Evolutionary conservation across 2,888 invertebrate genomes (phyloP).

Genomic region (Drosophila demipolita): DNA sequence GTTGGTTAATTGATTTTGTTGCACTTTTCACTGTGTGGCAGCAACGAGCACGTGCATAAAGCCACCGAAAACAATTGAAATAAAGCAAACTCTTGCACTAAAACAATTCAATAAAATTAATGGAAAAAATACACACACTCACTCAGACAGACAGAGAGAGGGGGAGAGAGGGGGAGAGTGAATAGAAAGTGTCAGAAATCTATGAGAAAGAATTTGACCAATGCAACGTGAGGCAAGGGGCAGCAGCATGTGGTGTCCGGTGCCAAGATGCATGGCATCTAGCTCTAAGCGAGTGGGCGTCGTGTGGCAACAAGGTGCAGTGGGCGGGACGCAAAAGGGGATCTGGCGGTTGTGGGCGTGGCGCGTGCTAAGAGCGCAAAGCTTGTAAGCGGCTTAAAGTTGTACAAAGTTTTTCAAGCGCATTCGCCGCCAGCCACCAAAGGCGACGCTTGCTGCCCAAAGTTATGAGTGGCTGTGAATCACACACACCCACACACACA

Average conservation of each 20-base stretch:
- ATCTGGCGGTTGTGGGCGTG: slow-evolving; percentile 19
- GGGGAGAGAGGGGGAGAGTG: slow-evolving; percentile 28
- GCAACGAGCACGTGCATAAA: slow-evolving; percentile 46
- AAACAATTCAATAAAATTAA: slow-evolving; percentile 65
- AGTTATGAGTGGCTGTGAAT: slow-evolving; percentile 75
- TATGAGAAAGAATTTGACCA: slow-evolving; percentile 54
- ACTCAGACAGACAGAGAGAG: neutral
- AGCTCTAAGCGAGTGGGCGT: slow-evolving; percentile 13
- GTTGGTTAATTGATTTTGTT: slow-evolving; percentile 60
- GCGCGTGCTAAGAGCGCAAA: slow-evolving; percentile 75
- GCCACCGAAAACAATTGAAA: slow-evolving; percentile 20
- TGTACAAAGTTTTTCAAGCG: slow-evolving; percentile 82
- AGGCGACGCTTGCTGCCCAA: slow-evolving; percentile 58
- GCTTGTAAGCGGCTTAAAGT: slow-evolving; percentile 81
- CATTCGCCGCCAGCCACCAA: slow-evolving; percentile 80
- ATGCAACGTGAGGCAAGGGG: slow-evolving; percentile 46
- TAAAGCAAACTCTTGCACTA: slow-evolving; percentile 24
- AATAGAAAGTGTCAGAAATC: slow-evolving; percentile 64
- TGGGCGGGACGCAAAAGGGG: neutral
- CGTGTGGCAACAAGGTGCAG: neutral
- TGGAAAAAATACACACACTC: slow-evolving; percentile 29
- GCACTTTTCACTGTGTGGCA: slow-evolving; percentile 49
- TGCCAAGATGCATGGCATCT: slow-evolving; percentile 38
- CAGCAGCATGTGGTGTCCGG: slow-evolving; percentile 3
- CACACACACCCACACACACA: slow-evolving; percentile 38